Evolutionary conservation across 2,797 vertebrate species (phyloP).

Genomic region (Rhabdophis nuchalis): DNA sequence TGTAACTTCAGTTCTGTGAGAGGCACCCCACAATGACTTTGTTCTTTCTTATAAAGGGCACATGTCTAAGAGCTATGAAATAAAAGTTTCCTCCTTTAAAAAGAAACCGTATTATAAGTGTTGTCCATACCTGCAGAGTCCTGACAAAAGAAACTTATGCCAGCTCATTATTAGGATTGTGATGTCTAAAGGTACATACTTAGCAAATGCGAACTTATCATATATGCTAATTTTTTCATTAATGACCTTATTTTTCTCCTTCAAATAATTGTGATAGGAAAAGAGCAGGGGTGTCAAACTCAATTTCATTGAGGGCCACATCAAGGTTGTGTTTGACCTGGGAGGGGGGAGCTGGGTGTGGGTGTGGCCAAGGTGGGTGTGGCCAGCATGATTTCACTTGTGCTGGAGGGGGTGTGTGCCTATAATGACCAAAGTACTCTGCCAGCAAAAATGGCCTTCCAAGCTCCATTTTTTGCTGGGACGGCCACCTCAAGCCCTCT

Average conservation of each 20-base stretch:
- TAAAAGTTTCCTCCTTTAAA: neutral
- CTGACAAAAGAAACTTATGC: neutral
- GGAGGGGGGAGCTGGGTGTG: too few relatives aligned
- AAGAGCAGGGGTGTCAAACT: neutral
- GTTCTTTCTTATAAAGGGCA: constrained; percentile 4
- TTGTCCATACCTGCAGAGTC: neutral
- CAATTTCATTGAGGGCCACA: too few relatives aligned
- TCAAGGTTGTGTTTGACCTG: too few relatives aligned
- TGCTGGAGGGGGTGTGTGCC: too few relatives aligned
- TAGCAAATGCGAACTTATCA: neutral
- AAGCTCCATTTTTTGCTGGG: too few relatives aligned
- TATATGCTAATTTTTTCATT: neutral
- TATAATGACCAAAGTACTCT: too few relatives aligned
- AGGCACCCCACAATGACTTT: constrained; percentile 22
- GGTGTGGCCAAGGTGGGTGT: too few relatives aligned
- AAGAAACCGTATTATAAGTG: neutral
- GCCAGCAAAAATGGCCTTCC: too few relatives aligned
- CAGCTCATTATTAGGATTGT: neutral
- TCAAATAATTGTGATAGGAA: neutral
- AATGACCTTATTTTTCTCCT: neutral
- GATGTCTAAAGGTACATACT: neutral
- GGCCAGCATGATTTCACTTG: too few relatives aligned
- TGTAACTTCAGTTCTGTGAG: constrained; percentile 23
- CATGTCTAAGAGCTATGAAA: constrained; percentile 8
- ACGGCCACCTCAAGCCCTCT: too few relatives aligned